Percentiles rank a stretch among this genome's conserved stretches.
Evolutionary conservation across 2,113 vertebrate genomes (phyloP).

Genomic region (Crypturellus undulatus): DNA sequence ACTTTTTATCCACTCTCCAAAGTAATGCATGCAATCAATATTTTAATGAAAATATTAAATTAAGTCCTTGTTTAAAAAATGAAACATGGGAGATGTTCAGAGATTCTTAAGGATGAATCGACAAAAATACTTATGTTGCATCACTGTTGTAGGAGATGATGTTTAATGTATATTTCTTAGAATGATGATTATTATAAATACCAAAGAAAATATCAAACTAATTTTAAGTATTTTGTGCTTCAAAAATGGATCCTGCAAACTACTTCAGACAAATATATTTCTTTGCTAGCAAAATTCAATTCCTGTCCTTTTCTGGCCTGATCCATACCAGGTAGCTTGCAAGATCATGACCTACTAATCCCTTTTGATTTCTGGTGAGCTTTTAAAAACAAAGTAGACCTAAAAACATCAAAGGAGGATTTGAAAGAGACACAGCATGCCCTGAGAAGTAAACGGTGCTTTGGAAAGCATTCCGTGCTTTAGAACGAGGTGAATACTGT

Average conservation of each 20-base stretch:
- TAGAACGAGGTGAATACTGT: conserved; percentile 8
- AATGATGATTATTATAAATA: conserved; percentile 8
- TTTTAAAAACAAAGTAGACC: conserved; percentile 65
- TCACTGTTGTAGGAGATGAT: not conserved
- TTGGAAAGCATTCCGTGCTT: conserved; percentile 52
- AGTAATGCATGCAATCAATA: not conserved
- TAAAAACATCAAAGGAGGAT: conserved; percentile 66
- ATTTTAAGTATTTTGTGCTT: not conserved
- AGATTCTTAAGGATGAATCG: conserved; percentile 35
- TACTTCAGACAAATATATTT: conserved; percentile 54
- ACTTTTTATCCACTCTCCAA: not conserved
- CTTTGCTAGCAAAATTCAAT: conserved; percentile 12
- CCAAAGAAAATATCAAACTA: not conserved
- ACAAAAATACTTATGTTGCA: not conserved
- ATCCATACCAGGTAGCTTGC: conserved; percentile 69
- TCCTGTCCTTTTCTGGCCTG: conserved; percentile 55
- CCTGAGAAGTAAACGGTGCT: conserved; percentile 58
- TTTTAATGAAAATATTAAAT: conserved; percentile 65
- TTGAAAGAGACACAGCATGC: conserved; percentile 49
- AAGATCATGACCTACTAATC: conserved; percentile 70
- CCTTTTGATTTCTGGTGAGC: conserved; percentile 68
- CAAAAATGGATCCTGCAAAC: not conserved
- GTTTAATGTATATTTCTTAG: conserved; percentile 4
- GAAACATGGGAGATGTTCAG: conserved; percentile 18
- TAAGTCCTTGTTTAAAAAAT: conserved; percentile 14